Evolutionary conservation across 2,888 invertebrate species (phyloP).

Genomic region (Tipula confusa): DNA sequence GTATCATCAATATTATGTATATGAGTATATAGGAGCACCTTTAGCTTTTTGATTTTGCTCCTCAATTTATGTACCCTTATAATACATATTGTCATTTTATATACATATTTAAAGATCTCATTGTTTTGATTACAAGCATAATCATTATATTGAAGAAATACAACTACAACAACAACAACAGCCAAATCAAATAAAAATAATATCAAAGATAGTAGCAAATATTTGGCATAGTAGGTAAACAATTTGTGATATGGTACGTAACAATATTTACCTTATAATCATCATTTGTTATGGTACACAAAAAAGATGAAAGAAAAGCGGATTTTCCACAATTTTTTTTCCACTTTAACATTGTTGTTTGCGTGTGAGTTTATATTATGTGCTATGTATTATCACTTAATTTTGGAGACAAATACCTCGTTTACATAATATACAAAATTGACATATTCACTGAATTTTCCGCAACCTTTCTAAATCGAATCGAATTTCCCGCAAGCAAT

Average conservation of each 20-base stretch:
- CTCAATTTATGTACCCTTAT: background rate
- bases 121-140: slow-evolving; percentile 8
- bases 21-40: background rate
- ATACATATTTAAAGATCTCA: background rate
- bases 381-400: background rate
- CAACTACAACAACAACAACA: too few species aligned
- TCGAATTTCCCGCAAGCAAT: background rate
- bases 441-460: slow-evolving; percentile 4
- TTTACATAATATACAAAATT: slow-evolving; percentile 20
- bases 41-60: too few species aligned
- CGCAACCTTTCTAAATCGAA: background rate
- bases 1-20: background rate
- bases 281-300: background rate
- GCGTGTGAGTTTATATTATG: background rate
- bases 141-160: background rate
- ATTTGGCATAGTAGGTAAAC: background rate
- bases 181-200: background rate
- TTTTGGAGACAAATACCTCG: slow-evolving; percentile 14
- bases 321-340: background rate
- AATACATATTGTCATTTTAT: background rate
- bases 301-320: background rate
- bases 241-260: background rate
- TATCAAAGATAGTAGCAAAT: background rate
- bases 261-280: background rate
- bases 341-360: background rate